Conservation (phyloP, 2,888 invertebrate genomes). For the Clunio marinus region DNA sequence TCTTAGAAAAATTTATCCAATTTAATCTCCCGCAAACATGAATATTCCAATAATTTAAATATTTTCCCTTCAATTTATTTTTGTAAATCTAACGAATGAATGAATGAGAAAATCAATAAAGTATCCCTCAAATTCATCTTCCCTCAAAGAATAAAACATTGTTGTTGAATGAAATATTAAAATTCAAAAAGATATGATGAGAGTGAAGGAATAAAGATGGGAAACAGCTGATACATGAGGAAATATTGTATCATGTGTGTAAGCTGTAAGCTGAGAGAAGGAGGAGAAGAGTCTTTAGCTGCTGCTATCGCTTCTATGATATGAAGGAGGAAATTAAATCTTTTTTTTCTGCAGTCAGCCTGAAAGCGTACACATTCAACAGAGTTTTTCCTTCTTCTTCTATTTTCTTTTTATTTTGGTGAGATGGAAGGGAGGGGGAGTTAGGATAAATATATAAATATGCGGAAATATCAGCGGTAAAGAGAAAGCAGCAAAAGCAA, state of each 20-base stretch:
- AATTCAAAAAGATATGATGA: not conserved
- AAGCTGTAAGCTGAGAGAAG: no score
- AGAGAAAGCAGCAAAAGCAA: constrained; percentile 22
- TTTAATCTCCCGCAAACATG: no score
- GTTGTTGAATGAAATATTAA: constrained; percentile 17
- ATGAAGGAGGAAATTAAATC: constrained; percentile 31
- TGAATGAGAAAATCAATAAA: no score
- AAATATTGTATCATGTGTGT: constrained; percentile 7
- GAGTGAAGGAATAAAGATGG: constrained; percentile 5
- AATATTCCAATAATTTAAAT: no score
- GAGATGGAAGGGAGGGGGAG: not conserved
- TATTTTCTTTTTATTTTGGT: no score
- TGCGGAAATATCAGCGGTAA: not conserved
- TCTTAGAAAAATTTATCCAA: no score
- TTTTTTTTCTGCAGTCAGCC: no score
- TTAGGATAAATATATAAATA: no score
- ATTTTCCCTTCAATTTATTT: no score
- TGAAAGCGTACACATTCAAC: constrained; percentile 25
- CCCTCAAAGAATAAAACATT: not conserved
- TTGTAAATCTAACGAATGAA: no score
- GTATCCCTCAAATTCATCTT: no score
- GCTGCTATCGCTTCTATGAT: not conserved
- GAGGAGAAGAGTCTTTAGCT: constrained; percentile 2
- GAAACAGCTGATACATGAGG: constrained; percentile 23
- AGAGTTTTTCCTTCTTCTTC: constrained; percentile 11